These are phyloP conservation scores for Garrulus glandarius DNA, from an alignment of 2,797 vertebrate species.

Conservation along the genomic window DNA sequence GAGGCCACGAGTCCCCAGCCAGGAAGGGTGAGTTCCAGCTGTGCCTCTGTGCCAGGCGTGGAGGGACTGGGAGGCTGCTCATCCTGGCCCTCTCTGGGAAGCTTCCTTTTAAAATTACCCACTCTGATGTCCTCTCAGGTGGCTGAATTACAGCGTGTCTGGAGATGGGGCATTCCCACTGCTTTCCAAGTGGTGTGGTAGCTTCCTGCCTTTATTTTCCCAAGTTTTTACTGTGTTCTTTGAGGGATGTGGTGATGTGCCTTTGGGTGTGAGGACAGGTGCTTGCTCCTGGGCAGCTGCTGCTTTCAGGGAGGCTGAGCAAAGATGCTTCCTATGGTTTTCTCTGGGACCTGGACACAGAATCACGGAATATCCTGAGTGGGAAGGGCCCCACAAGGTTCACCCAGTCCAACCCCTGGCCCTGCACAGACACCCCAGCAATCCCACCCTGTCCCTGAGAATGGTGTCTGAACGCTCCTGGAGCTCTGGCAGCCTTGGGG, in stretches of 20 bases:
- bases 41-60: rapidly evolving
- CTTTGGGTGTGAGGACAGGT: not conserved
- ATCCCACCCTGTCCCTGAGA: not conserved
- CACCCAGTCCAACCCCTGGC: not conserved
- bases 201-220: not conserved
- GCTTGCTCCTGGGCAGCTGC: not conserved
- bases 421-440: not conserved
- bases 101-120: not conserved
- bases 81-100: rapidly evolving
- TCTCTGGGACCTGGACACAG: not conserved
- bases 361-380: not conserved
- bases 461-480: rapidly evolving
- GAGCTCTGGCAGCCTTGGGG: not conserved
- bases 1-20: not conserved
- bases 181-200: rapidly evolving
- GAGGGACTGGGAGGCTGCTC: not conserved
- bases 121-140: rapidly evolving
- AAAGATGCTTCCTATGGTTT: not conserved
- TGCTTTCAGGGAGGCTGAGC: not conserved
- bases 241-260: not conserved
- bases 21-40: not conserved
- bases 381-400: not conserved
- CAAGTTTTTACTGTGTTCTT: not conserved
- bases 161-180: not conserved
- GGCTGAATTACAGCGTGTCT: rapidly evolving